Evolutionary conservation across 2,888 invertebrate genomes (phyloP).

Genomic region (Cryptocheilus praepositus): DNA sequence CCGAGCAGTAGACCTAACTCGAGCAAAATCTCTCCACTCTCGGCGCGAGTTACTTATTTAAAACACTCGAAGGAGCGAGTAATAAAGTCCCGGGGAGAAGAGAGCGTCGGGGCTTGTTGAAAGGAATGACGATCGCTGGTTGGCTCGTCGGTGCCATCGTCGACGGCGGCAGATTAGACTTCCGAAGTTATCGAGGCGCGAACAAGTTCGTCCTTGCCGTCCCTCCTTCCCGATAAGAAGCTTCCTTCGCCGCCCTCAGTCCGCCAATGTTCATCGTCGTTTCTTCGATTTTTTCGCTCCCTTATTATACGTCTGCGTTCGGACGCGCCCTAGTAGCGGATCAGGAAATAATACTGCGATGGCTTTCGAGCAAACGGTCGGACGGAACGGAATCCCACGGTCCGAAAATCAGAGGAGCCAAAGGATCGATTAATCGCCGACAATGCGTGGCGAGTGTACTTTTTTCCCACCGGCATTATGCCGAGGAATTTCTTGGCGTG

Average conservation of each 20-base stretch:
- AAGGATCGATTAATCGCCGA: conserved; percentile 57
- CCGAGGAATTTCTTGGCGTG: conserved; percentile 9
- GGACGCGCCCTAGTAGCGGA: conserved; percentile 9
- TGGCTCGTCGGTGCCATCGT: conserved; percentile 12
- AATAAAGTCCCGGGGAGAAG: conserved; percentile 27
- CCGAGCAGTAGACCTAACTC: neutral
- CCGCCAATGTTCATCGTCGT: conserved; percentile 25
- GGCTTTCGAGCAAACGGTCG: conserved; percentile 16
- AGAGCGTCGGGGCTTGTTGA: conserved; percentile 2
- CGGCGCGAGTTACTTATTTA: conserved; percentile 24
- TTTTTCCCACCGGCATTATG: conserved; percentile 9
- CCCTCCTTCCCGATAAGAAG: conserved; percentile 48
- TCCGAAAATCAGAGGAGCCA: conserved; percentile 46
- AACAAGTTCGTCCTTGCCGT: conserved; percentile 49
- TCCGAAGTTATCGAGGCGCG: conserved; percentile 54
- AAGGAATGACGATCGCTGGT: conserved; percentile 8
- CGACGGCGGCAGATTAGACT: conserved; percentile 51
- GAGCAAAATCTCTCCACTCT: neutral
- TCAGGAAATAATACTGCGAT: conserved; percentile 34
- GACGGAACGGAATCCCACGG: conserved; percentile 24
- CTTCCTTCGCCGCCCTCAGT: conserved; percentile 38
- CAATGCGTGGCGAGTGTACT: neutral
- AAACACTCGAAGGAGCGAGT: conserved; percentile 29
- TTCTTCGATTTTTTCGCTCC: conserved; percentile 15
- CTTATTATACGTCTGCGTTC: neutral